Evolutionary conservation across 2,888 invertebrate genomes (phyloP), one percentile per base, ranked within the genome.

Genomic region (Drosophila antonietae): DNA sequence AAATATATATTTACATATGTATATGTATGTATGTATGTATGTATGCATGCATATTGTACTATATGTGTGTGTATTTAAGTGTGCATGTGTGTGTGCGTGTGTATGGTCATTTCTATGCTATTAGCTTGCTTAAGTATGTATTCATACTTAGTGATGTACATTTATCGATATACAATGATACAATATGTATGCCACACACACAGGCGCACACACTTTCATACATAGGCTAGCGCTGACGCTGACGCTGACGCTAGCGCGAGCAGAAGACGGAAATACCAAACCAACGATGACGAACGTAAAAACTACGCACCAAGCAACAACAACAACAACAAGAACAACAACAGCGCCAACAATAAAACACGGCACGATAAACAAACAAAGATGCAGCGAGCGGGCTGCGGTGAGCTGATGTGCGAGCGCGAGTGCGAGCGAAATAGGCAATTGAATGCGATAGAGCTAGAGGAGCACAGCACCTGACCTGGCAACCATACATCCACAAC

Each of bases 231-330:
- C 65, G 67, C 23, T 77, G 66, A 77, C 69, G 37, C 15, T 15
- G 15, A 33, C 33, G 33, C 33, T 9, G 59, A 43, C 68, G 71
- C 41, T 67, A 65, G 61, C 62, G 28, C 10, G 10, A 73, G 73
- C 88, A 85, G 73, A 89, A 86, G 89, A 89, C 86, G 86, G 89
- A 86, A 86, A 86, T 86, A 85, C 86, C 86, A 89, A 78, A 81
- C 81, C 72, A 87, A 83, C 74, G 89, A 86, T 86, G 86, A 86
- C 89, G 88, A 86, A 88, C 86, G 75, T 89, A 89, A 88, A 88
- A 88, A 86, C 85, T 88, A 85, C 85, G 89, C 89, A 86, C 83
- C 78, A 75, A 80, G 83, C 86, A 86, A 71, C 59, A 81, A 37
- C 80, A 68, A 71, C 58, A 74, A 33, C 70, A 81, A 84, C 81